These are phyloP conservation scores for Phortica magna DNA, from an alignment of 2,888 invertebrate species.

Conservation along the genomic window DNA sequence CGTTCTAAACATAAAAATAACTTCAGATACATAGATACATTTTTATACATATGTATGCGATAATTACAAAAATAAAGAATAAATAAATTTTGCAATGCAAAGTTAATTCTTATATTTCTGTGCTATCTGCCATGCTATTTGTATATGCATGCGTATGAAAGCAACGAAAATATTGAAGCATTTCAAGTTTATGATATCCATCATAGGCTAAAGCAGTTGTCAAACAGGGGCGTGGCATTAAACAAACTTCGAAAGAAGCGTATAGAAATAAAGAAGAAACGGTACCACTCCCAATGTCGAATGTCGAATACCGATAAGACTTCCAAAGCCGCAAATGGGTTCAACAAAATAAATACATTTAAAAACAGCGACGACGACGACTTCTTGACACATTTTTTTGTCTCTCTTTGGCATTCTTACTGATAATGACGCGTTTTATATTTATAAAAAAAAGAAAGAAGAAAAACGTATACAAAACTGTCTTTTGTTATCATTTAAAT, in stretches of 20 bases:
- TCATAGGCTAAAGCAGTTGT: neutral
- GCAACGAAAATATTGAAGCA: neutral
- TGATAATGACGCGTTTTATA: constrained; percentile 29
- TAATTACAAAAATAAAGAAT: neutral
- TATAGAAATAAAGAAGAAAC: neutral
- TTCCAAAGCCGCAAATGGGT: neutral
- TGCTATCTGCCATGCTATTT: neutral
- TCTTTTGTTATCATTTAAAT: constrained; percentile 35
- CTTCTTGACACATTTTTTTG: constrained; percentile 53
- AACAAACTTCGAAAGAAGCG: neutral
- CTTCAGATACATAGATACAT: no score
- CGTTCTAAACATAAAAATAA: neutral
- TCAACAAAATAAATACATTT: neutral
- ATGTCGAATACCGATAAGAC: neutral
- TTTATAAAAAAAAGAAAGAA: neutral
- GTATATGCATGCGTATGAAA: neutral
- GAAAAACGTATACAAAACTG: neutral
- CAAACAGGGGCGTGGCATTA: neutral
- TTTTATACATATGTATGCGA: no score
- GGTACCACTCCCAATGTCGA: constrained; percentile 24
- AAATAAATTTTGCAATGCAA: neutral
- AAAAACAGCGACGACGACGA: constrained; percentile 47
- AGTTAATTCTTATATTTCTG: no score
- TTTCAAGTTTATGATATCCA: constrained; percentile 7
- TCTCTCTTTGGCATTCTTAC: constrained; percentile 55